phyloP scores from a whole-genome alignment of 2,888 invertebrate genomes.

The Platyscelio sp. region DNA sequence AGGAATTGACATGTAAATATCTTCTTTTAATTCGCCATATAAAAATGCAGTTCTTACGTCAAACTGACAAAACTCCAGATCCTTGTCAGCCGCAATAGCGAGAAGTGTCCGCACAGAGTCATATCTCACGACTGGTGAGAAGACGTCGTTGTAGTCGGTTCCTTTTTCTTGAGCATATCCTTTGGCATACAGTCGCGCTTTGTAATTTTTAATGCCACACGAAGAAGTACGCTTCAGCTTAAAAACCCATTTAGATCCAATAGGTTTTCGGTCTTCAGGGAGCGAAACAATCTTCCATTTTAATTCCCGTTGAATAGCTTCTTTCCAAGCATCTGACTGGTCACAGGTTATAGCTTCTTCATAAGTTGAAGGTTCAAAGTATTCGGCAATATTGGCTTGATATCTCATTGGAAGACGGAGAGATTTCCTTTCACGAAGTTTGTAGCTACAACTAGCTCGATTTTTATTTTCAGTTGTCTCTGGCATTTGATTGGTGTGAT shows the following conservation, averaged over 20 bases:
- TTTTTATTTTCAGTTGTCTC: neutral
- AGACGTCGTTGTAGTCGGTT: constrained; percentile 16
- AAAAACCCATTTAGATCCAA: constrained; percentile 22
- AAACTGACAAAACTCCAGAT: constrained; percentile 49
- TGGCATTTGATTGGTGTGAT: neutral
- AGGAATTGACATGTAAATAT: constrained; percentile 36
- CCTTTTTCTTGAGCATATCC: constrained; percentile 3
- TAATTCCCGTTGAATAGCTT: constrained; percentile 7
- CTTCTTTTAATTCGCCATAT: constrained; percentile 53
- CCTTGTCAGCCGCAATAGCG: constrained; percentile 53
- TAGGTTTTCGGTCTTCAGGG: neutral
- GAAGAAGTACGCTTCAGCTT: neutral
- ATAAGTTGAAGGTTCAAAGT: neutral
- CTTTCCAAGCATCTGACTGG: constrained; percentile 3
- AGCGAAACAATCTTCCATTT: neutral
- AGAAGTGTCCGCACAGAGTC: constrained; percentile 26
- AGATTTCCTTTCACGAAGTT: neutral
- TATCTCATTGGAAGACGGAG: neutral
- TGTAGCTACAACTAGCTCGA: neutral
- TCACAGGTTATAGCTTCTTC: neutral
- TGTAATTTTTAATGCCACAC: neutral
- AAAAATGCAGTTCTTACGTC: constrained; percentile 67
- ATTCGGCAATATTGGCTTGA: neutral
- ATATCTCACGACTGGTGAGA: constrained; percentile 18
- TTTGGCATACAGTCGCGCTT: constrained; percentile 7